Evolutionary conservation across 2,888 invertebrate species (phyloP).

Genomic region (Cantharis lateralis): DNA sequence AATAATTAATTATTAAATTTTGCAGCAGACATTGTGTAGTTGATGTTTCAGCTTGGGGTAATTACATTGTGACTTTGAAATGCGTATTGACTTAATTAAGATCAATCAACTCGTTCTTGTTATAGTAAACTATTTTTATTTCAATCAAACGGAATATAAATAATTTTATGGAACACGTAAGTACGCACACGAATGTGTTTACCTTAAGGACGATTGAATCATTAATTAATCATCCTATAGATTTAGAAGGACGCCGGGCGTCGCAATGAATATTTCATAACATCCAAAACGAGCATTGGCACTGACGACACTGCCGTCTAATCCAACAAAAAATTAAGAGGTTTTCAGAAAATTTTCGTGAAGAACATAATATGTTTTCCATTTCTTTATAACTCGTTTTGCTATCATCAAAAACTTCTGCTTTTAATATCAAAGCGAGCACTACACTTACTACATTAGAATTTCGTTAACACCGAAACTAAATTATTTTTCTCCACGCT

Average conservation of each 20-base stretch:
- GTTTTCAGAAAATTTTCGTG: not conserved
- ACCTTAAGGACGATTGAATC: not conserved
- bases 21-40: not conserved
- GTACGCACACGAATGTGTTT: not conserved
- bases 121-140: not conserved
- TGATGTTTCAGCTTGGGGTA: not conserved
- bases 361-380: not conserved
- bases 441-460: not conserved
- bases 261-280: not conserved
- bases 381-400: not conserved
- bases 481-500: not conserved
- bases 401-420: not conserved
- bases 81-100: not conserved
- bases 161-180: not conserved
- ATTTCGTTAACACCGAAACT: not conserved
- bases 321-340: not conserved
- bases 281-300: not conserved
- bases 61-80: not conserved
- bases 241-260: not conserved
- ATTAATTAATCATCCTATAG: not conserved
- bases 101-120: not conserved
- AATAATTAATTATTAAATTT: not conserved
- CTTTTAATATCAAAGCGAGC: not conserved
- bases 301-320: not conserved
- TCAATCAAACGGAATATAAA: not conserved